Base-by-base conservation (phyloP, 2,113 vertebrate species). In the Agapornis roseicollis region DNA sequence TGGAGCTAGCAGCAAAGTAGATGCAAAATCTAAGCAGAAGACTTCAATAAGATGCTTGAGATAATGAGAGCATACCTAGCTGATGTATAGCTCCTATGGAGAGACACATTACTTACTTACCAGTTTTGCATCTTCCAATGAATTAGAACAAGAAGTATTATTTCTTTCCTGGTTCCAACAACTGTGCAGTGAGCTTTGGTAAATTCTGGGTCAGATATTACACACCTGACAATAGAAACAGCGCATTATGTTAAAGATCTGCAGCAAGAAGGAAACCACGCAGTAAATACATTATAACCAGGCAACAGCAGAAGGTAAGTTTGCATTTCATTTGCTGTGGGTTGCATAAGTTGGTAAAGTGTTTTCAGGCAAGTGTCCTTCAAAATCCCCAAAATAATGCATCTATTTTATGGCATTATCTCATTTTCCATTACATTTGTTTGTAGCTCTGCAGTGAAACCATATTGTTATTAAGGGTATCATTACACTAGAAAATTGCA, bases 381-480 rank as follows among this genome's bases (percentile, higher is more conserved):
- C 87, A 80, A 80, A 92, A 93, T 90, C 77, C 68, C 29, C 79
- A 84, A 89, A 85, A 90, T 35, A 92, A 72, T 94, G 50, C 41
- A 53, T 65, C 42, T 47, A 63, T 86, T 84, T 92, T 71, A 93
- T 74, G 58, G 83, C 61, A 91, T 93, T 84, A 56, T 61, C 87
- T 97, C 82, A 89, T 72, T 96, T 93, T 79, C 92, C 68, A 60
- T 94, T 97, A 46, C 70, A 60, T 96, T 95, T 97, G 85, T 87
- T 96, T 95, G 92, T 93, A 89, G 58, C 83, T 91, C 70, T 85
- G 83, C 63, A 91, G 71, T 73, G 94, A 97, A 96, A 96, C 37
- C 81, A 56, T 81, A 94, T 90, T 95, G 91, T 95, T 96, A 94
- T 96, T 96, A 97, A 97, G 87, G 71, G 61, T 94, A 91, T 82